Evolutionary conservation across 1,140 invertebrate genomes (phyloP), one percentile per base, ranked within the genome.

Genomic region (Saccostrea glomerata): DNA sequence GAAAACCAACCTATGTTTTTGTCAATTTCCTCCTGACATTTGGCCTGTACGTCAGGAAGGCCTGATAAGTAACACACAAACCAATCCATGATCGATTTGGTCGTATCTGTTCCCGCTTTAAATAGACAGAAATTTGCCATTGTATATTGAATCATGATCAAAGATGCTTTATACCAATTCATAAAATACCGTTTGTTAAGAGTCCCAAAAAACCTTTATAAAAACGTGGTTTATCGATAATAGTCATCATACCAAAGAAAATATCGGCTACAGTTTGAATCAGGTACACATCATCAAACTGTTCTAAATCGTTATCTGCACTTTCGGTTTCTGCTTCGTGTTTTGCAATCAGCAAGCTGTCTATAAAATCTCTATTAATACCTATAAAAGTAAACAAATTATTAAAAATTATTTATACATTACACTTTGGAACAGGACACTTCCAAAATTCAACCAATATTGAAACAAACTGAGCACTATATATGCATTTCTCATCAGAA

Each of bases 241-340:
- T 17, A 3, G 17, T 3, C 20, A 36, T 60, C 30, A 30, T 82
- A 87, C 86, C 86, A 66, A 55, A 58, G 73, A 87, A 87, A 84
- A 87, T 87, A 66, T 87, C 86, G 9, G 23, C 9, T 2, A 87
- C 13, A 23, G 82, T 87, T 40, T 84, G 77, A 47, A 63, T 84
- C 25, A 87, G 25, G 25, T 87, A 82, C 20, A 82, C 55, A 13
- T 87, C 58, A 60, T 77, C 23, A 25, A 87, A 87, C n/a, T 63
- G 20, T 7, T 13, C 13, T 17, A 54, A 4, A 20, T 40, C n/a
- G n/a, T 84, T 82, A 0, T n/a, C 56, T 36, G 60, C n/a, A 4
- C 82, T 82, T 12, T 87, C 86, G 13, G 13, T 23, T 60, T 66
- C 86, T n/a, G 86, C 86, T 66, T 87, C 86, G 47, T 84, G 47